Evolutionary conservation across 53 echinoderm and acorn worm genomes (phyloP), one percentile per base, ranked within the genome.

Genomic region (Zoroaster sp.): DNA sequence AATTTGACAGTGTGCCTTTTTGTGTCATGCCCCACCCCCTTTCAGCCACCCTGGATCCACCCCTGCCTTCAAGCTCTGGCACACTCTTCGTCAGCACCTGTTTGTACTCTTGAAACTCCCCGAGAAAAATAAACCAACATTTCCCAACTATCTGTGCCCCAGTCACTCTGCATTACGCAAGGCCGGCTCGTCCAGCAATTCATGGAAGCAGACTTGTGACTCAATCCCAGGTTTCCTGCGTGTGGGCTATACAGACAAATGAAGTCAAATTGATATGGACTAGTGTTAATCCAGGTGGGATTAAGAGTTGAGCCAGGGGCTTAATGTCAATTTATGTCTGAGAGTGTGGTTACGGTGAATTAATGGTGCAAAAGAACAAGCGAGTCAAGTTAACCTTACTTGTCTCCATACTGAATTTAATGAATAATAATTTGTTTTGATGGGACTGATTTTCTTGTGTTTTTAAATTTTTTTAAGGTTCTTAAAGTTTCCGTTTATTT

Each of bases 261-360:
- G 44, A 85, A n/a, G 30, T 36, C 85, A 85, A 85, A 85, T 85
- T 85, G 85, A 46, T 70, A 32, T 71, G 85, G 85, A 85, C 85
- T 46, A 85, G 85, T 47, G 70, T 69, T 85, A 85, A 85, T 85
- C 85, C 72, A 70, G 71, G 71, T 85, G 46, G 85, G 85, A 85
- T 85, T 85, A 85, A 85, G 51, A 49, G 78, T 37, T 85, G 49
- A 85, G 85, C 85, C 49, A 10, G 70, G 79, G 69, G 71, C 85
- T 85, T 85, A 85, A 49, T 85, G 39, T 46, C 71, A 85, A 85
- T 85, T 49, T 49, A 47, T 85, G 85, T 69, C 71, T 85, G 70
- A 70, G n/a, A 14, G 21, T 75, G 75, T 75, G 75, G 75, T 75
- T 13, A 75, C 46, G 40, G 21, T 5, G 4, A 63, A 63, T 4